These are phyloP conservation scores for Ligdia adustata DNA, from an alignment of 2,888 invertebrate genomes.

Conservation along the genomic window DNA sequence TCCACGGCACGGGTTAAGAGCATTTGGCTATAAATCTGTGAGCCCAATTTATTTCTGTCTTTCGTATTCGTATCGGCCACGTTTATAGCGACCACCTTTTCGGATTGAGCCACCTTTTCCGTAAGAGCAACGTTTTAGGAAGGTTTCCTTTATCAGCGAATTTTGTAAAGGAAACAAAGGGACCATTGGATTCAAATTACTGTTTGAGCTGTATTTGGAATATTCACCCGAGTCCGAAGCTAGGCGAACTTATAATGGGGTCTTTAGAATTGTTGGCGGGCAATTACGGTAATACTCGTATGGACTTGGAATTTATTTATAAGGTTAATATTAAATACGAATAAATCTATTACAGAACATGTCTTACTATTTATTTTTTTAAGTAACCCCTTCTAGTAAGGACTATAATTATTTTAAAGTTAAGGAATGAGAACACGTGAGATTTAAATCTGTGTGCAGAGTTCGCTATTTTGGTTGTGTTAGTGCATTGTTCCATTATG, in stretches of 20 bases:
- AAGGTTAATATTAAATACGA: too few relatives aligned
- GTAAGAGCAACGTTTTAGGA: conserved; percentile 19
- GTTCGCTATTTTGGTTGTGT: too few relatives aligned
- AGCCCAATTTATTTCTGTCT: conserved; percentile 75
- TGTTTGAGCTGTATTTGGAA: conserved; percentile 46
- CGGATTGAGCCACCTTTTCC: conserved; percentile 39
- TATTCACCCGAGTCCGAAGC: conserved; percentile 42
- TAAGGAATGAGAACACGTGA: too few relatives aligned
- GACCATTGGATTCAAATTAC: conserved; percentile 68
- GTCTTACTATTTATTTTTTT: too few relatives aligned
- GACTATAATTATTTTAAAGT: too few relatives aligned
- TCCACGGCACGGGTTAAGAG: conserved; percentile 67
- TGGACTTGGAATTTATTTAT: too few relatives aligned
- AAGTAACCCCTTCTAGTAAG: too few relatives aligned
- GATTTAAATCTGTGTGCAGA: too few relatives aligned
- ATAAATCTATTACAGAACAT: too few relatives aligned
- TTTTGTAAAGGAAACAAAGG: conserved; percentile 63
- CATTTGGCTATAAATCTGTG: conserved; percentile 78
- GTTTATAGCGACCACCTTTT: conserved; percentile 65
- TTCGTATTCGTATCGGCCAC: conserved; percentile 60
- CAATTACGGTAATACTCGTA: conserved; percentile 16
- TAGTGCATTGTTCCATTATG: too few relatives aligned
- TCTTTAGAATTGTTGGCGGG: conserved; percentile 16
- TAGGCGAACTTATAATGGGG: conserved; percentile 31
- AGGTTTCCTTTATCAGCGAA: conserved; percentile 63